A percentile compares a stretch with the other conserved stretches of the same genome.
These are phyloP conservation scores for Drosophila cracens DNA, from an alignment of 2,888 invertebrate genomes.

Conservation along the genomic window DNA sequence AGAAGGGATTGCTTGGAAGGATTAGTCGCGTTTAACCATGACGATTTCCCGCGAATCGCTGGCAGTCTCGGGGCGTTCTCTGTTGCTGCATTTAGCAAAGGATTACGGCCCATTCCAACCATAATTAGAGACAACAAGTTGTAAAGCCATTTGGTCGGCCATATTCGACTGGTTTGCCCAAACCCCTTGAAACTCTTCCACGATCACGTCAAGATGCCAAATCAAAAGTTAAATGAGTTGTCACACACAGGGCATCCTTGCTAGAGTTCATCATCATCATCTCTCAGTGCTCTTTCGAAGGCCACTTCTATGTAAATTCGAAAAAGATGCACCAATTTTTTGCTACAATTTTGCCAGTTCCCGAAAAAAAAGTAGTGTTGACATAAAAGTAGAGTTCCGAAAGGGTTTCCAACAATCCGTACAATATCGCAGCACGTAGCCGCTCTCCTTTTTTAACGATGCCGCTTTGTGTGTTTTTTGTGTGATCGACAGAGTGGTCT, in stretches of 20 bases:
- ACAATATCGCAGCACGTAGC: slow-evolving; percentile 53
- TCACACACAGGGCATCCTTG: slow-evolving; percentile 22
- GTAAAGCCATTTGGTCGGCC: slow-evolving; percentile 75
- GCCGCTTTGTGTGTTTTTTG: slow-evolving; percentile 66
- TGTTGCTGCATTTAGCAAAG: slow-evolving; percentile 76
- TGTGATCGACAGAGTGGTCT: slow-evolving; percentile 60
- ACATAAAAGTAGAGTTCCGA: slow-evolving; percentile 35
- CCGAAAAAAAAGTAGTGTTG: slow-evolving; percentile 24
- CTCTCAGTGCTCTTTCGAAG: slow-evolving; percentile 26
- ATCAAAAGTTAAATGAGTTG: slow-evolving; percentile 78
- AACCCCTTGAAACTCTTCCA: slow-evolving; percentile 12
- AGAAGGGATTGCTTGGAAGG: slow-evolving; percentile 62
- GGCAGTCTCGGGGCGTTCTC: slow-evolving; percentile 55
- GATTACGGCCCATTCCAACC: slow-evolving; percentile 79
- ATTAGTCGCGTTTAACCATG: slow-evolving; percentile 78
- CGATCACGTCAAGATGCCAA: slow-evolving; percentile 66
- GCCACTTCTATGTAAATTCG: slow-evolving; percentile 69
- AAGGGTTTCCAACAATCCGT: slow-evolving; percentile 27
- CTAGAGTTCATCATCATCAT: slow-evolving; percentile 8
- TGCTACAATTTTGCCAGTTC: slow-evolving; percentile 56
- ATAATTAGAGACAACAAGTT: slow-evolving; percentile 84
- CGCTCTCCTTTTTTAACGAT: slow-evolving; percentile 77
- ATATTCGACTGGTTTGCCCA: slow-evolving; percentile 14
- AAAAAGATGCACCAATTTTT: slow-evolving; percentile 70
- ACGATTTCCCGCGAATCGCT: slow-evolving; percentile 57